Evolutionary conservation across 2,113 vertebrate species (phyloP), one percentile per base, ranked within the genome.

Genomic region (Erpornis zantholeuca): DNA sequence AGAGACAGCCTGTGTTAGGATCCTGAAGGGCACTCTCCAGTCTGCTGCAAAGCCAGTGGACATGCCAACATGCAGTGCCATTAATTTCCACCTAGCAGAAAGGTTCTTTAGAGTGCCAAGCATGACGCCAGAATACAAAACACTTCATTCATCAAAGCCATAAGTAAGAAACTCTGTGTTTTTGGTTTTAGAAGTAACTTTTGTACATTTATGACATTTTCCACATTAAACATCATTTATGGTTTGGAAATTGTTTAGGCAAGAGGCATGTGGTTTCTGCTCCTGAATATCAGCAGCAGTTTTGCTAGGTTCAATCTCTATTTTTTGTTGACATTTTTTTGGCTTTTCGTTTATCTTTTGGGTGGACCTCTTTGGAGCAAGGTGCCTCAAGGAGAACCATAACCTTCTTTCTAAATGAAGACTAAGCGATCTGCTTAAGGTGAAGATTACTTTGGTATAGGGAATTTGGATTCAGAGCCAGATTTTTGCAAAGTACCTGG

Each of bases 161-260:
- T 77, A 95, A 97, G 92, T 83, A 94, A 94, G 77, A 90, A 96
- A 92, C 78, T 78, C 90, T 88, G 85, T 93, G 82, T 50, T 96
- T 96, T 96, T 78, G 49, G 90, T 60, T 94, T 96, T 90, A 90
- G 96, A 94, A 93, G 96, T 78, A 93, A 96, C 90, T 96, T 96
- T 96, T 95, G 79, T 97, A 90, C 92, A 50, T 92, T 96, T 96
- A 95, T 86, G 40, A 78, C 90, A 95, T 96, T 96, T 96, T 96
- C 96, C 96, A 96, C 96, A 93, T 95, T 96, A 95, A 96, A 86
- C 86, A 93, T 96, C 90, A 72, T 93, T 90, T 96, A 95, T 95
- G 94, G 96, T 88, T 95, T 96, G 95, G 96, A 96, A 97, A 92
- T 97, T 94, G 92, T 96, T 96, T 93, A 96, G 95, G 88, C 88